Evolutionary conservation across 2,113 vertebrate genomes (phyloP), one percentile per base, ranked within the genome.

Genomic region (Chaetodon auriga): DNA sequence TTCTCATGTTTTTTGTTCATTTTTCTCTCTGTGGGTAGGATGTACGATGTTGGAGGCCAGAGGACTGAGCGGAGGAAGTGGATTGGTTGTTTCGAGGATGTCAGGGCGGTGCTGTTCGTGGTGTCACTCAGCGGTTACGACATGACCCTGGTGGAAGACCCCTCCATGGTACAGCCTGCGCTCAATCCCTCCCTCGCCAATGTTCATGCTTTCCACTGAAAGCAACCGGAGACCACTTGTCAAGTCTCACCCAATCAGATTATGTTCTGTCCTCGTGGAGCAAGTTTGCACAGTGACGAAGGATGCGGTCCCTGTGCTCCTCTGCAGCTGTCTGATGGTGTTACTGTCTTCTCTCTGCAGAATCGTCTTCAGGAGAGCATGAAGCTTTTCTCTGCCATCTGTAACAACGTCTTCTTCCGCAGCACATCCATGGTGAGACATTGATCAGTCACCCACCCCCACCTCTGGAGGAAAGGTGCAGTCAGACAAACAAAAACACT

Each of bases 1-100:
- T n/a, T 38, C 5, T 14, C 3, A 11, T 23, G 4, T 49, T 43
- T 6, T 30, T 21, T 49, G 11, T 60, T 46, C 12, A 41, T 16
- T 19, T 13, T 49, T 41, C 5, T 73, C 7, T 41, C 9, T 64
- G 18, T 85, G 51, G 62, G 13, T 18, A 96, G 95, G 93, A 90
- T 96, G 94, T 95, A 95, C 43, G 95, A 96, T 3, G 95, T 96
- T 1, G 95, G 95, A 35, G 95, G 95, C 19, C 95, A 96, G 89
- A 87, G 95, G 16, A 95, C 94, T 0, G 95, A 96, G 91, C 90
- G 95, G 36, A 93, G 95, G 87, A 96, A 96, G 91, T 96, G 95
- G 95, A 96, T 96, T n/a, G 76, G 94, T 43, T 96, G 95, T 78
- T 96, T 96, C 2, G 94, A 96, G 89, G 95, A 96, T 0, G 95